Evolutionary conservation across 2,888 invertebrate species (phyloP).

Genomic region (Aphidius colemani): DNA sequence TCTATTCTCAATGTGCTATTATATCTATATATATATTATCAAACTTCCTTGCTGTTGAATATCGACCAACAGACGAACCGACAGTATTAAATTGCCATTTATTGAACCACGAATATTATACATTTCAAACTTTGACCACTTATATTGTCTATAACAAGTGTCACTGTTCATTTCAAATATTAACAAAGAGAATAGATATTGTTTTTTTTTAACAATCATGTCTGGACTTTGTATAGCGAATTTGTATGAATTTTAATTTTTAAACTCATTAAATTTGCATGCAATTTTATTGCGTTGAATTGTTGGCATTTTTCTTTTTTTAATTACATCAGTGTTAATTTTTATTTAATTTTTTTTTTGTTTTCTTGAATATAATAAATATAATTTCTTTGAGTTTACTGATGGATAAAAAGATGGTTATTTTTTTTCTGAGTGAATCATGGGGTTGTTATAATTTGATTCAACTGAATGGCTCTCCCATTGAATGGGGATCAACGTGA

Average conservation of each 20-base stretch:
- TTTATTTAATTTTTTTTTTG: constrained; percentile 12
- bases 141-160: background rate
- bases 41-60: constrained; percentile 25
- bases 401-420: background rate
- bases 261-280: background rate
- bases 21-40: constrained; percentile 1
- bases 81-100: constrained; percentile 53
- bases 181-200: too few relatives aligned
- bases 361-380: background rate
- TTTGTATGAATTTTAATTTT: too few relatives aligned
- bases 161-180: constrained; percentile 1
- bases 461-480: background rate
- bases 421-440: background rate
- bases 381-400: background rate
- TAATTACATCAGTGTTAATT: background rate
- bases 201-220: too few relatives aligned
- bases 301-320: too few relatives aligned
- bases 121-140: background rate
- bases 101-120: constrained; percentile 26
- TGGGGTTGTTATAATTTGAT: background rate
- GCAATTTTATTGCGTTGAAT: background rate
- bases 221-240: too few relatives aligned
- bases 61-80: constrained; percentile 33
- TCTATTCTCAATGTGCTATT: constrained; percentile 19
- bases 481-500: constrained; percentile 4